Evolutionary conservation across 2,113 vertebrate genomes (phyloP), one percentile per base, ranked within the genome.

Genomic region (Neolamprologus ventralis): DNA sequence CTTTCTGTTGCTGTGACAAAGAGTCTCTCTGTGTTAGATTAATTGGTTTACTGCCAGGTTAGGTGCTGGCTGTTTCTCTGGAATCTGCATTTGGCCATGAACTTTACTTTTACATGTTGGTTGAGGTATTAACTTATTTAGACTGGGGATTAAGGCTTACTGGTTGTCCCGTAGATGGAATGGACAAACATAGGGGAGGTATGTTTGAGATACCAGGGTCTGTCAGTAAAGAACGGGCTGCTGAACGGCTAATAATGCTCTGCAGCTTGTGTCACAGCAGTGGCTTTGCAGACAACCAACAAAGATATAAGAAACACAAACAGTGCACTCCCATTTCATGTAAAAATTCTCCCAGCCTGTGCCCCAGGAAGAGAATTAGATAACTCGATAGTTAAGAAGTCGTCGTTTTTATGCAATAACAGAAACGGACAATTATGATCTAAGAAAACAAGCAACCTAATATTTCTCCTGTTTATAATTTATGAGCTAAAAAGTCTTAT

Each of bases 71-170:
- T 79, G 73, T 90, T 89, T 73, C 90, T 85, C 88, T 92, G 93
- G 94, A 96, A 95, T 95, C 87, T 91, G 89, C 84, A 88, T 93
- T 87, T 89, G 89, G 82, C 91, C 91, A 82, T 96, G 94, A 95
- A 95, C 95, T 96, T 95, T 95, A 93, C 91, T 95, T 95, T 92
- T 90, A 94, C 86, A 90, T 94, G 92, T 95, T 93, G 86, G 92
- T 83, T 88, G 85, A 95, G 92, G 93, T 91, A 94, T 95, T 95
- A 92, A 94, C 91, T 91, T 96, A 94, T 95, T 95, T 95, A 87
- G 81, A 92, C 88, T 93, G 92, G 85, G 88, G 94, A 94, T 95
- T 92, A 91, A 53, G 88, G 78, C 91, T 89, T 84, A 85, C 89
- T 90, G 92, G 89, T 94, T 88, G 93, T 92, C 91, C 92, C 16